Conservation (phyloP, 2,113 vertebrate species). For the Antennarius striatus region DNA sequence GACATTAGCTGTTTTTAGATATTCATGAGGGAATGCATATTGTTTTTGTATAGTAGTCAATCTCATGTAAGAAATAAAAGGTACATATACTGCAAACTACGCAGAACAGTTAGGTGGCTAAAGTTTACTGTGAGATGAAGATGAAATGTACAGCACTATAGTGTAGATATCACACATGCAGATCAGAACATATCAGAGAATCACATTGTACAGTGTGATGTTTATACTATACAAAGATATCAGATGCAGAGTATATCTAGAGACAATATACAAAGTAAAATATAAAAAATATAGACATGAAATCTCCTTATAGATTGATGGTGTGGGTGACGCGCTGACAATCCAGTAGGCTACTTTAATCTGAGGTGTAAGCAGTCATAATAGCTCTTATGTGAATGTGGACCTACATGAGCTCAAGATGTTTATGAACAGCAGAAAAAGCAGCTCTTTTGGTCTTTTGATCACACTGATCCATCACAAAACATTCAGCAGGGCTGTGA, state of each 20-base stretch:
- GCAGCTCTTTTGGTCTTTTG: conserved; percentile 35
- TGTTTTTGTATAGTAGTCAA: conserved; percentile 39
- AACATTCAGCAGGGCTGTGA: conserved; percentile 39
- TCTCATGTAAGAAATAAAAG: conserved; percentile 29
- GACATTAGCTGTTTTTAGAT: conserved; percentile 4
- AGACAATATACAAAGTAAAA: conserved; percentile 48
- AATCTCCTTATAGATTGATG: conserved; percentile 38
- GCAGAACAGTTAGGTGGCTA: conserved; percentile 23
- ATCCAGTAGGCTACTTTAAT: conserved; percentile 61
- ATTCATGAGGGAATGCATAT: conserved; percentile 39
- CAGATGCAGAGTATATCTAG: conserved; percentile 60
- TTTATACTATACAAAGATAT: conserved; percentile 55
- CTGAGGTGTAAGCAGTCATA: conserved; percentile 39
- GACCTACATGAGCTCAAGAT: conserved; percentile 56
- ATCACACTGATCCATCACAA: conserved; percentile 39
- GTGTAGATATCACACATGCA: conserved; percentile 66
- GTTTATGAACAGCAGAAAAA: conserved; percentile 11
- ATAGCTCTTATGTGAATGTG: conserved; percentile 53
- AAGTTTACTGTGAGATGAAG: conserved; percentile 40
- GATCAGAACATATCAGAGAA: conserved; percentile 66
- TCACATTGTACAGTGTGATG: conserved; percentile 62
- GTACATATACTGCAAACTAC: conserved; percentile 9
- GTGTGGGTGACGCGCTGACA: conserved; percentile 72
- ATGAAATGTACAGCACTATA: conserved; percentile 68
- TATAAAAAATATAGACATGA: conserved; percentile 49